Evolutionary conservation across 2,888 invertebrate genomes (phyloP).

Genomic region (Amphimallon solstitiale): DNA sequence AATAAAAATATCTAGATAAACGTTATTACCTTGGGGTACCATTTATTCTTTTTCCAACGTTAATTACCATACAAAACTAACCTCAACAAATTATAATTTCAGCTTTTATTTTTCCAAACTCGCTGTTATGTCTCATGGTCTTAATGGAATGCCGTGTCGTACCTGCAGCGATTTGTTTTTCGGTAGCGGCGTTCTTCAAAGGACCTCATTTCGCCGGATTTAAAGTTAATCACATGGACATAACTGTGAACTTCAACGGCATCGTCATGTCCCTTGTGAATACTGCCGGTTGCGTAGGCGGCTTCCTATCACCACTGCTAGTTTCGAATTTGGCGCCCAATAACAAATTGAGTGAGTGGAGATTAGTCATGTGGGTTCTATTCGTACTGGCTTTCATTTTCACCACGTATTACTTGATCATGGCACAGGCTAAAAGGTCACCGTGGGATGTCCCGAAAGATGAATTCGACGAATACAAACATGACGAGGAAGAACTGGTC

Average conservation of each 20-base stretch:
- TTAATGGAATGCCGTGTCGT: not conserved
- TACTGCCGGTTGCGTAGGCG: slow-evolving; percentile 2
- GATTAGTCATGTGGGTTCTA: not conserved
- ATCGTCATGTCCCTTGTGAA: slow-evolving; percentile 10
- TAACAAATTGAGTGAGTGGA: slow-evolving; percentile 12
- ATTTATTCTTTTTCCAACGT: too few species aligned
- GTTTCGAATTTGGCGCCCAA: not conserved
- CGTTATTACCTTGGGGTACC: too few species aligned
- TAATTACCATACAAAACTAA: too few species aligned
- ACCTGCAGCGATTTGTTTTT: not conserved
- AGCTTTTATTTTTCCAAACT: slow-evolving; percentile 5
- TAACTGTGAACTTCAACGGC: slow-evolving; percentile 19
- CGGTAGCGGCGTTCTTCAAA: not conserved
- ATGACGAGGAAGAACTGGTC: not conserved
- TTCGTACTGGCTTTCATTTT: not conserved
- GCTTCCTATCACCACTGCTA: not conserved
- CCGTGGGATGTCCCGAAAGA: slow-evolving; percentile 4
- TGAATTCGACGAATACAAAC: not conserved
- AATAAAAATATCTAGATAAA: too few species aligned
- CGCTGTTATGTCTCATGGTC: not conserved
- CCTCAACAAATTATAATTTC: not conserved
- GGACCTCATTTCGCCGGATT: slow-evolving; percentile 9
- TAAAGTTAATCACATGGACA: slow-evolving; percentile 24
- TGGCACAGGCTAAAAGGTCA: slow-evolving; percentile 7
- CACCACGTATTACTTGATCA: slow-evolving; percentile 8